phyloP scores from a whole-genome alignment of 1,140 invertebrate genomes.

The Bacillus rossius region DNA sequence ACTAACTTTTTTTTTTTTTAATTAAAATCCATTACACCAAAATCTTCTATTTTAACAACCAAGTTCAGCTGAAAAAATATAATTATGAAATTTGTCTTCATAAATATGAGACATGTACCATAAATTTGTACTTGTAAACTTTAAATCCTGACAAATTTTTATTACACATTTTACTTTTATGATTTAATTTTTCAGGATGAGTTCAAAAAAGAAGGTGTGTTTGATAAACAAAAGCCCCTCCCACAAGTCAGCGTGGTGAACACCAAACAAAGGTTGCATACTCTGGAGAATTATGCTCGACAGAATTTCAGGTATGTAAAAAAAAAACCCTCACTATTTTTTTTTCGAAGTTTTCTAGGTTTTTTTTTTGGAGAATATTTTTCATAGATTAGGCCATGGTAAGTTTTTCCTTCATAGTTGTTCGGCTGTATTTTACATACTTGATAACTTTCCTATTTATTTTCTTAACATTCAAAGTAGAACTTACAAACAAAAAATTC shows the following conservation, averaged over 20 bases:
- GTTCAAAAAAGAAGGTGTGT: conserved; percentile 83
- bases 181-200: conserved; percentile 49
- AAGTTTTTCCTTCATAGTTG: too few species aligned
- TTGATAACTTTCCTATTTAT: neutral
- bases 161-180: too few species aligned
- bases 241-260: conserved; percentile 71
- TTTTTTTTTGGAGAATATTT: neutral
- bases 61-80: too few species aligned
- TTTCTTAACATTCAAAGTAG: neutral
- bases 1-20: too few species aligned
- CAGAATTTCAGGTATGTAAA: conserved; percentile 80
- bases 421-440: neutral
- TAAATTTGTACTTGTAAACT: too few species aligned
- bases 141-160: too few species aligned
- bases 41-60: too few species aligned
- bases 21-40: too few species aligned
- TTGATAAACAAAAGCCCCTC: conserved; percentile 61
- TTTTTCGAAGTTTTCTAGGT: neutral
- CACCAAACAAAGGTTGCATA: conserved; percentile 85
- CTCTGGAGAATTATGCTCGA: conserved; percentile 88
- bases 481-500: neutral
- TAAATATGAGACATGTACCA: too few species aligned
- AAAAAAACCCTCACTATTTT: neutral
- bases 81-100: too few species aligned
- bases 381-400: neutral